Percentiles rank a stretch among this genome's conserved stretches.
Evolutionary conservation across 2,113 vertebrate genomes (phyloP).

Genomic region (Corythaixoides concolor): DNA sequence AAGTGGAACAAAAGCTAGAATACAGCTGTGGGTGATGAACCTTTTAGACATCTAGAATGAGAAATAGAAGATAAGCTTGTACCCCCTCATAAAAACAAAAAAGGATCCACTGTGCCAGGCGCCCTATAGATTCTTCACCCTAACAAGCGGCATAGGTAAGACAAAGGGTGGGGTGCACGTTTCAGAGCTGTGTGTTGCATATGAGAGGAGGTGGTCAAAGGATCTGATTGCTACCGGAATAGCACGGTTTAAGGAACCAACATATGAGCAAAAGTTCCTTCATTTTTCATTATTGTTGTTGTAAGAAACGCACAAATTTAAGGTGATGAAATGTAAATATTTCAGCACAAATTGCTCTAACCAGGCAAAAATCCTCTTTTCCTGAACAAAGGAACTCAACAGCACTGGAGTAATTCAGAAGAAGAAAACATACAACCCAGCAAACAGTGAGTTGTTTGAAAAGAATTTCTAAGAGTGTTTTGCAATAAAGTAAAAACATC

Average conservation of each 20-base stretch:
- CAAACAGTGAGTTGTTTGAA: background rate
- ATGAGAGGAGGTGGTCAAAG: background rate
- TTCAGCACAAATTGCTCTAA: background rate
- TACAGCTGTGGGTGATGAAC: background rate
- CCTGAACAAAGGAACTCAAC: background rate
- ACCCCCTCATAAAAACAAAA: background rate
- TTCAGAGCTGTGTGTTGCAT: background rate
- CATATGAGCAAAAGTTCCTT: accelerated
- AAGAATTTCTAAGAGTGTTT: background rate
- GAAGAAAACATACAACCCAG: background rate
- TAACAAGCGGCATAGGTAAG: background rate
- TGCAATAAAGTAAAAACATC: background rate
- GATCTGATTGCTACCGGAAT: background rate
- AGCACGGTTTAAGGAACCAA: background rate
- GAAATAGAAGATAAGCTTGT: background rate
- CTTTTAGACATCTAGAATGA: background rate
- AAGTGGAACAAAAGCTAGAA: background rate
- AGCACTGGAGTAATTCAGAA: background rate
- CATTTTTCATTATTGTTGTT: background rate
- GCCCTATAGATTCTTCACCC: background rate
- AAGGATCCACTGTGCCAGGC: background rate
- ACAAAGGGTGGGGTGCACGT: background rate
- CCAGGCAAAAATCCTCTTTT: background rate
- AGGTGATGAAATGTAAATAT: background rate
- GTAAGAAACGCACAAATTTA: background rate